Conservation (phyloP, 2,113 vertebrate genomes). For the Onychostoma macrolepis region DNA sequence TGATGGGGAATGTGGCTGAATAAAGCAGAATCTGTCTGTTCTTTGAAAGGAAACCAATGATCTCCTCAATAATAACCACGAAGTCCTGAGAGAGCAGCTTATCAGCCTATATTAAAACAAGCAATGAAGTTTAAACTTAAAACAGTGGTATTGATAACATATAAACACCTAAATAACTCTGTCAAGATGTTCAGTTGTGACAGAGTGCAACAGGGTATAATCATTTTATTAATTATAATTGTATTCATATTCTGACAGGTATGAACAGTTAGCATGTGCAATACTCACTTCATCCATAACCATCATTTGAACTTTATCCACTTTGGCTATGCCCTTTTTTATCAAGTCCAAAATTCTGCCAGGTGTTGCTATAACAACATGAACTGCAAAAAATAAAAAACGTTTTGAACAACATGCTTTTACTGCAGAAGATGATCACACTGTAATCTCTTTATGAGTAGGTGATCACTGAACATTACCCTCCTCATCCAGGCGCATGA, state of each 20-base stretch:
- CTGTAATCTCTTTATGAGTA: neutral
- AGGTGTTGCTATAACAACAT: conserved; percentile 80
- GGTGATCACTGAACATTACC: conserved; percentile 60
- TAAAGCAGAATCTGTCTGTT: conserved; percentile 81
- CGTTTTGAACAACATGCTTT: neutral
- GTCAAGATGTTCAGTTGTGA: neutral
- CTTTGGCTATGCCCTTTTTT: conserved; percentile 81
- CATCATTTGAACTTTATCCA: conserved; percentile 78
- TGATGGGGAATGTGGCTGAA: conserved; percentile 82
- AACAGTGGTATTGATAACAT: neutral
- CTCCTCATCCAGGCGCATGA: conserved; percentile 79
- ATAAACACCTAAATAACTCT: neutral
- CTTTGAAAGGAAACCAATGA: conserved; percentile 80
- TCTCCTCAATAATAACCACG: conserved; percentile 80
- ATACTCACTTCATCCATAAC: conserved; percentile 81
- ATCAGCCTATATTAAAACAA: conserved; percentile 71
- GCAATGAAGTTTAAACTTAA: neutral
- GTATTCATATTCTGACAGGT: neutral
- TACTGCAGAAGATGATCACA: neutral
- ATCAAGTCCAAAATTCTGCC: conserved; percentile 80
- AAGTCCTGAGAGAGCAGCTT: conserved; percentile 84
- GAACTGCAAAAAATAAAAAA: conserved; percentile 64
- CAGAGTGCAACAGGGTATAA: neutral
- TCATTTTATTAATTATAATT: neutral
- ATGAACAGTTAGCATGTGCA: neutral